Evolutionary conservation across 2,888 invertebrate species (phyloP).

Genomic region (Lycophotia porphyrea): DNA sequence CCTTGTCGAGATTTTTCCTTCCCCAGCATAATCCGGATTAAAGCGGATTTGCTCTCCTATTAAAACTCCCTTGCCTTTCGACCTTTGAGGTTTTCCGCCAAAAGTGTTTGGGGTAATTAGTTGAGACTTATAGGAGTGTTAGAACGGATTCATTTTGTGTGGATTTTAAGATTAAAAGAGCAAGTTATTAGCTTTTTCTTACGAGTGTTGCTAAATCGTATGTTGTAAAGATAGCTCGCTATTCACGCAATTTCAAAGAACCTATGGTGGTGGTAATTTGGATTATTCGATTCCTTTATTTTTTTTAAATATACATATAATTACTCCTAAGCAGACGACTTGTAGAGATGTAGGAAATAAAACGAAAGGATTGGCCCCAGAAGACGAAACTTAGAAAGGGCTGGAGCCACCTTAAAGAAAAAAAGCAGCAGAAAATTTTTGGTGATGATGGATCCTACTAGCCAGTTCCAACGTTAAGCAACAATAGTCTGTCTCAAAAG

Average conservation of each 20-base stretch:
- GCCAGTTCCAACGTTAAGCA: not conserved
- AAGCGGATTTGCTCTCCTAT: slow-evolving; percentile 72
- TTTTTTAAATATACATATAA: no score
- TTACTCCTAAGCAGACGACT: not conserved
- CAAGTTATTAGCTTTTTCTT: slow-evolving; percentile 36
- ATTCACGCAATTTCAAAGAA: slow-evolving; percentile 3
- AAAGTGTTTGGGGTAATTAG: slow-evolving; percentile 61
- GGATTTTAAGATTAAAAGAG: slow-evolving; percentile 32
- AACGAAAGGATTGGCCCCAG: not conserved
- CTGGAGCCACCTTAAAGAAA: not conserved
- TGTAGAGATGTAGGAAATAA: not conserved
- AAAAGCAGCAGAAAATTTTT: not conserved
- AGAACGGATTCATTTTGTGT: slow-evolving; percentile 44
- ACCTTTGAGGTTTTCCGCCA: slow-evolving; percentile 67
- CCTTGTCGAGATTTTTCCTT: slow-evolving; percentile 56
- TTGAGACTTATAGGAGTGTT: slow-evolving; percentile 52
- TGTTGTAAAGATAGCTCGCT: slow-evolving; percentile 16
- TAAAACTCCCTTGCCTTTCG: slow-evolving; percentile 70
- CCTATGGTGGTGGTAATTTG: no score
- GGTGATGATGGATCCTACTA: not conserved
- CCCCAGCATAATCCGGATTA: slow-evolving; percentile 63
- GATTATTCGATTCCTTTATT: no score
- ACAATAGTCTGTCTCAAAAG: not conserved
- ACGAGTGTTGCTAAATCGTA: slow-evolving; percentile 24
- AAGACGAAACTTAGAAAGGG: no score